These are phyloP conservation scores for Malurus leucopterus DNA, from an alignment of 2,797 vertebrate species.

Conservation along the genomic window DNA sequence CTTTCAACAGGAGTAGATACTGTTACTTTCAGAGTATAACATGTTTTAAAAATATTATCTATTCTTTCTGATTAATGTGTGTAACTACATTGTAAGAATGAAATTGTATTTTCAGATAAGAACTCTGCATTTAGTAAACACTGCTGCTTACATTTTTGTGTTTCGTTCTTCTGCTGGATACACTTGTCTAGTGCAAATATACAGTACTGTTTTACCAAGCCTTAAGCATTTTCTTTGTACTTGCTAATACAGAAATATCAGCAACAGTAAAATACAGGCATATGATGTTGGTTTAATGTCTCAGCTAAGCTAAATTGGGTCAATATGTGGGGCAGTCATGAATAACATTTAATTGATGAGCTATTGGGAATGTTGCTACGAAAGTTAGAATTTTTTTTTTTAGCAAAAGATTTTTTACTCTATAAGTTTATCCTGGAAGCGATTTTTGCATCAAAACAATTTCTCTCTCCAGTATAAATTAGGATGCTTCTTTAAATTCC, in stretches of 20 bases:
- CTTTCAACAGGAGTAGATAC: not conserved
- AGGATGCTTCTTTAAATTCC: not conserved
- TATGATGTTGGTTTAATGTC: not conserved
- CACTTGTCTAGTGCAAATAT: not conserved
- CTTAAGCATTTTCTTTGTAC: not conserved
- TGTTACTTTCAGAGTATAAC: not conserved
- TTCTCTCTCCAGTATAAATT: not conserved
- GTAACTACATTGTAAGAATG: not conserved
- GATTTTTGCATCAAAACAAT: not conserved
- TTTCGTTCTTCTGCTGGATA: not conserved
- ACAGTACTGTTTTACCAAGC: not conserved
- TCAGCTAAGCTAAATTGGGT: not conserved
- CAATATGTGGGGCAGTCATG: not conserved
- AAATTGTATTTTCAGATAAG: not conserved
- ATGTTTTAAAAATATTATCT: not conserved
- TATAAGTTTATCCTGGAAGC: not conserved
- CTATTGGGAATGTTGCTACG: not conserved
- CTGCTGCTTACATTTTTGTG: not conserved
- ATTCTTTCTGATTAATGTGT: not conserved
- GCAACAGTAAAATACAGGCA: not conserved
- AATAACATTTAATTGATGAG: slow-evolving; percentile 14
- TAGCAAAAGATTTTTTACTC: not conserved
- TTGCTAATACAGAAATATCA: not conserved
- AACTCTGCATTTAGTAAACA: not conserved
- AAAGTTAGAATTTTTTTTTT: not conserved